Percentiles rank a stretch among this genome's conserved stretches.
phyloP scores from a whole-genome alignment of 2,888 invertebrate genomes.

The Caenorhabditis sp. region DNA sequence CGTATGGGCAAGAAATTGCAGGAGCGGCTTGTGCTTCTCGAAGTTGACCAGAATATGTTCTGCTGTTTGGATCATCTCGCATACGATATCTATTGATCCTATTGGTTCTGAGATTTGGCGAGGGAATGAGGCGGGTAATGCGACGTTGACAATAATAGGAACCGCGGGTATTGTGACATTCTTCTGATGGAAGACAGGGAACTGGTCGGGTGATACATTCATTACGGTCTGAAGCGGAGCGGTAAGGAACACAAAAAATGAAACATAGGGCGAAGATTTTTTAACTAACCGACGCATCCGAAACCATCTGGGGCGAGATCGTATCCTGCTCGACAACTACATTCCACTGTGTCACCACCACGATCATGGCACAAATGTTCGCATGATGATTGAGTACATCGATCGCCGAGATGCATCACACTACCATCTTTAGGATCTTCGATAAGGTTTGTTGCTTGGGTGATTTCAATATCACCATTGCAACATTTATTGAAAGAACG shows the following conservation, averaged over 20 bases:
- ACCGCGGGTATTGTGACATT: constrained; percentile 72
- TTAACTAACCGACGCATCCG: constrained; percentile 65
- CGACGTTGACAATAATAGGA: constrained; percentile 79
- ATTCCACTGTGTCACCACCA: constrained; percentile 62
- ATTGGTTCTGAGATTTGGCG: not conserved
- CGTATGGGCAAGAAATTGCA: constrained; percentile 32
- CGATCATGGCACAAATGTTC: constrained; percentile 69
- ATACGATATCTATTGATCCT: constrained; percentile 24
- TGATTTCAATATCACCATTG: constrained; percentile 41
- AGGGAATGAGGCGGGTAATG: constrained; percentile 29
- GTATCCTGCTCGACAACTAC: constrained; percentile 67
- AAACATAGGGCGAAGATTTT: not conserved
- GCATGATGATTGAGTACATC: constrained; percentile 60
- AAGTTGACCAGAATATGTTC: not conserved
- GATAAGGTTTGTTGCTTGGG: constrained; percentile 36
- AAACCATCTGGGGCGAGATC: constrained; percentile 66
- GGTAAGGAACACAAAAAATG: constrained; percentile 4
- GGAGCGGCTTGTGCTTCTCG: not conserved
- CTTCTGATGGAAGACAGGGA: constrained; percentile 43
- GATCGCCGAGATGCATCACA: constrained; percentile 26
- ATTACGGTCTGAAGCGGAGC: constrained; percentile 39
- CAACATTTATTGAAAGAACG: constrained; percentile 69
- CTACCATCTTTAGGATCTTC: constrained; percentile 18
- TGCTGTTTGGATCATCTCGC: constrained; percentile 32
- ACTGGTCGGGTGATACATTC: constrained; percentile 31